A percentile compares a stretch with the other conserved stretches of the same genome.
These are phyloP conservation scores for Podargus strigoides DNA, from an alignment of 2,797 vertebrate species.

Conservation along the genomic window DNA sequence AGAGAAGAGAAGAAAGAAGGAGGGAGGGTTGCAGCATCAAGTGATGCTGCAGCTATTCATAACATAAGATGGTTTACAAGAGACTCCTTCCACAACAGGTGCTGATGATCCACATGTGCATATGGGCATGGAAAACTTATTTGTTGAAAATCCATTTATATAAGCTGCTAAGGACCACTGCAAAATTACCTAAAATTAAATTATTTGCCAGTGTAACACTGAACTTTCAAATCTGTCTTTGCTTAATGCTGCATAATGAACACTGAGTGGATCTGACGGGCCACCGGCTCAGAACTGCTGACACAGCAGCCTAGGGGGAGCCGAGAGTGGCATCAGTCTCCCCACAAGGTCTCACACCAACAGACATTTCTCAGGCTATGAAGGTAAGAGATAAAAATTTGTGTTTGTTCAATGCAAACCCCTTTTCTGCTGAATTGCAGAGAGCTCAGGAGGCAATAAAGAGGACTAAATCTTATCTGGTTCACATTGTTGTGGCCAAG, in stretches of 20 bases:
- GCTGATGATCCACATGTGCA: rapidly evolving
- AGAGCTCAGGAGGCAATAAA: neutral
- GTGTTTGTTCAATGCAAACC: neutral
- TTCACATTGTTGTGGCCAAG: neutral
- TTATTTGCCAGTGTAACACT: neutral
- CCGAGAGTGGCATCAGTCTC: neutral
- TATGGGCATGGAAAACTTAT: neutral
- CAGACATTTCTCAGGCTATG: neutral
- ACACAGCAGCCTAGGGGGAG: neutral
- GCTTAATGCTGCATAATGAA: neutral
- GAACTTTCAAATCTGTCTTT: neutral
- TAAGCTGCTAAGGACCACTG: neutral
- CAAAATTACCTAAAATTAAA: neutral
- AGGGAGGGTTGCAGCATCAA: slow-evolving; percentile 1
- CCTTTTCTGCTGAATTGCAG: neutral
- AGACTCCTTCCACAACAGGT: slow-evolving; percentile 8
- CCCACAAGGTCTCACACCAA: neutral
- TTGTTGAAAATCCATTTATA: neutral
- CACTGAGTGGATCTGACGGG: neutral
- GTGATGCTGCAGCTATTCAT: neutral
- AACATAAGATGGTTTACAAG: neutral
- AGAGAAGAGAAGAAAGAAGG: neutral
- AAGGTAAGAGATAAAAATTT: neutral
- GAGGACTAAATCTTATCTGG: neutral
- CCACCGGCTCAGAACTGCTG: neutral